These are phyloP conservation scores for Epinephelus cyanopodus DNA, from an alignment of 2,113 vertebrate species.

Conservation along the genomic window DNA sequence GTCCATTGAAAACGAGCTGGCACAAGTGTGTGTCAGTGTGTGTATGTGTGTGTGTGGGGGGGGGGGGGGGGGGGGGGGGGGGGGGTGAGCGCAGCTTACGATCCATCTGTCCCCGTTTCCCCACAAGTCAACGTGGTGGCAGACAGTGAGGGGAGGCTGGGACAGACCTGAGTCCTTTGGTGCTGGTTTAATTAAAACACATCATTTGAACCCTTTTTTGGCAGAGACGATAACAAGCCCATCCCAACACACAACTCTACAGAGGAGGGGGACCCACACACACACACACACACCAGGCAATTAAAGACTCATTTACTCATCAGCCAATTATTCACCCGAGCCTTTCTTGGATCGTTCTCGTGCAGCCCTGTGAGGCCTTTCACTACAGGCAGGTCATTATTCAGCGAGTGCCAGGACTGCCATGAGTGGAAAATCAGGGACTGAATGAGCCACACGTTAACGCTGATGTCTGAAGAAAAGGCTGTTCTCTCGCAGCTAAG, in stretches of 20 bases:
- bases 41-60: conserved; percentile 7
- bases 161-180: conserved; percentile 38
- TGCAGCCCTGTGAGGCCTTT: conserved; percentile 29
- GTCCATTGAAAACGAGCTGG: conserved; percentile 55
- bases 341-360: conserved; percentile 22
- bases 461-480: background rate
- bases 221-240: conserved; percentile 40
- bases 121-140: conserved; percentile 44
- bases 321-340: conserved; percentile 40
- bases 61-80: conserved; percentile 13
- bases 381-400: conserved; percentile 45
- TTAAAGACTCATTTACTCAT: conserved; percentile 52
- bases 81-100: conserved; percentile 39
- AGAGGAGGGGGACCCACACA: background rate
- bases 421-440: conserved; percentile 35
- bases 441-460: conserved; percentile 16
- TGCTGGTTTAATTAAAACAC: conserved; percentile 71
- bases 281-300: conserved; percentile 24
- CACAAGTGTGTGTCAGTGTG: conserved; percentile 35
- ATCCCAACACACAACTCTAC: conserved; percentile 1
- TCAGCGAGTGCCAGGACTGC: conserved; percentile 35
- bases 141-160: conserved; percentile 45
- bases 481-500: background rate
- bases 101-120: conserved; percentile 73
- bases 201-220: conserved; percentile 49